These are phyloP conservation scores for Aphelocoma californica DNA, from an alignment of 2,797 vertebrate genomes.

Conservation along the genomic window DNA sequence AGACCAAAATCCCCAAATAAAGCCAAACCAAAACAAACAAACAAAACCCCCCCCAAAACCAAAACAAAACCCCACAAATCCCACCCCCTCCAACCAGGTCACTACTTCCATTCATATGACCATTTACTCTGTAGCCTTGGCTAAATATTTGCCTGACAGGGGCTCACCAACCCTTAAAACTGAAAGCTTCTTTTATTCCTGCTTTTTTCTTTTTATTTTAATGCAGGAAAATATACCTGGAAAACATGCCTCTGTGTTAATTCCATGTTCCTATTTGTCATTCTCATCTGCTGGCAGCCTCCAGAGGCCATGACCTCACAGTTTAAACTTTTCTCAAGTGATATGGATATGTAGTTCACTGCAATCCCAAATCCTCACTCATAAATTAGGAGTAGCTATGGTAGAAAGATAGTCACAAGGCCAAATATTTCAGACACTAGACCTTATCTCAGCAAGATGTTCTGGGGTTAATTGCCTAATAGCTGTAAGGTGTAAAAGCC, in stretches of 20 bases:
- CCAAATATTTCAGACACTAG: not conserved
- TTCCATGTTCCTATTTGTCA: not conserved
- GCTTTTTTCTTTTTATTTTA: not conserved
- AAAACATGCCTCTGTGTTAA: not conserved
- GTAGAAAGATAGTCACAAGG: not conserved
- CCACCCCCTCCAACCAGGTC: rapidly evolving
- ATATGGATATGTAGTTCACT: not conserved
- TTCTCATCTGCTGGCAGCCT: not conserved
- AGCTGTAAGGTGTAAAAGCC: not conserved
- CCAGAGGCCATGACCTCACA: not conserved
- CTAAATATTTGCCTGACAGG: not conserved
- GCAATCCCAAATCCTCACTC: not conserved
- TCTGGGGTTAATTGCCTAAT: not conserved
- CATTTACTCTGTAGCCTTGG: not conserved
- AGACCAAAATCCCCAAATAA: no score
- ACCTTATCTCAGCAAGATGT: not conserved
- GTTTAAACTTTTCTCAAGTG: not conserved
- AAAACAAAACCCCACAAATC: no score
- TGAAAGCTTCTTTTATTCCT: not conserved
- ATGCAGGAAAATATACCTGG: not conserved
- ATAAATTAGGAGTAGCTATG: not conserved
- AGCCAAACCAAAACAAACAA: no score
- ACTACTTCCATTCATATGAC: not conserved
- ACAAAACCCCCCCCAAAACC: not conserved
- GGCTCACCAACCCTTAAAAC: not conserved